Conservation (phyloP, 2,888 invertebrate genomes). For the Eilema depressum region DNA sequence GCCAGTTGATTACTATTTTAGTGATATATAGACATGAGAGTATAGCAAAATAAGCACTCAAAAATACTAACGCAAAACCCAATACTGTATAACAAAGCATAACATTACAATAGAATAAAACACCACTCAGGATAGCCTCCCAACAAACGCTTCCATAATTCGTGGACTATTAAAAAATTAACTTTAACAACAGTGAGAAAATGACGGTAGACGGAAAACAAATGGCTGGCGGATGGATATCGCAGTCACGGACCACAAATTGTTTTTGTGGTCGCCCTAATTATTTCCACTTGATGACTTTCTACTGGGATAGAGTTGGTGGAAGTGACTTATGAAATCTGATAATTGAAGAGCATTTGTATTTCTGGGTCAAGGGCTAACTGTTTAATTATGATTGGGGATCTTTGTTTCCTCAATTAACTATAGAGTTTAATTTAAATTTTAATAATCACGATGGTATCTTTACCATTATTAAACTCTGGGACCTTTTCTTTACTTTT, state of each 20-base stretch:
- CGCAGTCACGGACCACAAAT: constrained; percentile 81
- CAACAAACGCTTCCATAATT: constrained; percentile 37
- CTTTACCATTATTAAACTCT: no score
- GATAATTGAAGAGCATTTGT: constrained; percentile 1
- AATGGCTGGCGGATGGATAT: constrained; percentile 43
- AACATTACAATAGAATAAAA: constrained; percentile 16
- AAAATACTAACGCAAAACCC: background rate
- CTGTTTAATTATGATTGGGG: constrained; percentile 1
- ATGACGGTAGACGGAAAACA: constrained; percentile 33
- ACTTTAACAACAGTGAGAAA: constrained; percentile 26
- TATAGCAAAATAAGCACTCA: background rate
- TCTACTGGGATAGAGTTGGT: constrained; percentile 48
- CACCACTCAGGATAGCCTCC: constrained; percentile 20
- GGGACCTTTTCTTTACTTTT: no score
- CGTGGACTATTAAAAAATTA: constrained; percentile 40
- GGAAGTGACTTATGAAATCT: constrained; percentile 49
- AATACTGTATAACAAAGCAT: constrained; percentile 5
- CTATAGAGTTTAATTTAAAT: background rate
- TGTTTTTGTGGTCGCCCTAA: constrained; percentile 81
- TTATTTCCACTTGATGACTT: constrained; percentile 83
- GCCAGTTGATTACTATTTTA: no score
- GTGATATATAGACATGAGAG: no score
- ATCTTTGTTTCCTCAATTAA: background rate
- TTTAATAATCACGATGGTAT: background rate
- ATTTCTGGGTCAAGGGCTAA: background rate